Conservation (phyloP, 2,113 vertebrate genomes). For the Brachypodius melanocephalos region DNA sequence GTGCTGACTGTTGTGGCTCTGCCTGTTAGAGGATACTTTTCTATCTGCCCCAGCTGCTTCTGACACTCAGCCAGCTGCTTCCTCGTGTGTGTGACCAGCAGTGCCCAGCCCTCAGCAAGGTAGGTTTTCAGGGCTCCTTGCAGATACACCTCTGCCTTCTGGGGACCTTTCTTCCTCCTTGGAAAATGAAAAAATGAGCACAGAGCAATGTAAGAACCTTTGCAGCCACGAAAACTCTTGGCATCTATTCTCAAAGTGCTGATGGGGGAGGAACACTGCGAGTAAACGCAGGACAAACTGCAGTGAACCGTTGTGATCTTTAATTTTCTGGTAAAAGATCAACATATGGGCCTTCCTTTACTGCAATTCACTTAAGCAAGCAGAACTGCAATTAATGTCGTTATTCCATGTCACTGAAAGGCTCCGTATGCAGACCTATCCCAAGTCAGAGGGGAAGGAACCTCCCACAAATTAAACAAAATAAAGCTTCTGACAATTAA, state of each 20-base stretch:
- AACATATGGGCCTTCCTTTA: neutral
- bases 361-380: neutral
- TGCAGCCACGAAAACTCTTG: neutral
- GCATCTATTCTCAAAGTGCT: neutral
- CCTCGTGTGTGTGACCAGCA: conserved; percentile 91
- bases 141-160: conserved; percentile 87
- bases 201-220: neutral
- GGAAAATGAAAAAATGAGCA: neutral
- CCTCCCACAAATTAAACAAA: neutral
- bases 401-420: neutral
- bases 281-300: neutral
- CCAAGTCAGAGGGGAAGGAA: neutral
- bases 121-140: conserved; percentile 91
- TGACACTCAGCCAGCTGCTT: conserved; percentile 93
- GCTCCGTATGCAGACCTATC: neutral
- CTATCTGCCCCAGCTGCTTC: conserved; percentile 85
- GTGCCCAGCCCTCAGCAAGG: conserved; percentile 88
- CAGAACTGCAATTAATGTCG: neutral
- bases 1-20: neutral
- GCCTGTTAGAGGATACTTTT: conserved; percentile 88
- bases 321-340: neutral
- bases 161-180: conserved; percentile 91
- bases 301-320: neutral
- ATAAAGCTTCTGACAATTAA: neutral
- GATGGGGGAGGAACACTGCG: neutral